Percentiles rank a stretch among this genome's conserved stretches.
Conservation (phyloP, 1,140 invertebrate species). For the Centruroides vittatus region DNA sequence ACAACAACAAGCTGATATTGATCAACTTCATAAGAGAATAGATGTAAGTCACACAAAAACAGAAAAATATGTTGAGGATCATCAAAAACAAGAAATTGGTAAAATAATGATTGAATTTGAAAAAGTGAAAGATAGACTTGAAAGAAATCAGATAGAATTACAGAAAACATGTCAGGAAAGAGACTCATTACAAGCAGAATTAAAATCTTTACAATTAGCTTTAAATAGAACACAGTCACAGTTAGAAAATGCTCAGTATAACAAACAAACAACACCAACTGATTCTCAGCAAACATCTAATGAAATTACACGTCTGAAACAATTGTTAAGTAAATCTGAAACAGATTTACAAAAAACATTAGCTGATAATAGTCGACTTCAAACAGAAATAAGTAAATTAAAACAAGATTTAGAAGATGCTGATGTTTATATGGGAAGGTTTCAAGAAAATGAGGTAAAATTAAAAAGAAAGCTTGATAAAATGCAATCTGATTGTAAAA, state of each 20-base stretch:
- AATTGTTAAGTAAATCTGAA: constrained; percentile 21
- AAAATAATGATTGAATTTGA: constrained; percentile 69
- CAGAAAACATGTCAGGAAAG: constrained; percentile 46
- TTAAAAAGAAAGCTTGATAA: constrained; percentile 40
- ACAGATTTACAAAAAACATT: constrained; percentile 21
- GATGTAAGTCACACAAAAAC: constrained; percentile 43
- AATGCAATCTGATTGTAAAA: constrained; percentile 57
- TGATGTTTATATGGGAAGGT: constrained; percentile 15
- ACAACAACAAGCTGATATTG: constrained; percentile 15
- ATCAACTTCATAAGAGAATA: background rate
- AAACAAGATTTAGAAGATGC: constrained; percentile 55
- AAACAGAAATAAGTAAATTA: constrained; percentile 59
- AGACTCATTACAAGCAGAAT: constrained; percentile 23
- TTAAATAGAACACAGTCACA: constrained; percentile 1
- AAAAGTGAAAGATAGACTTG: constrained; percentile 65
- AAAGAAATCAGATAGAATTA: constrained; percentile 62
- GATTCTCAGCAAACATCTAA: background rate
- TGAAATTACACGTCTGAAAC: constrained; percentile 19
- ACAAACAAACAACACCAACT: background rate
- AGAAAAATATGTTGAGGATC: constrained; percentile 59
- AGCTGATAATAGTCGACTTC: constrained; percentile 22
- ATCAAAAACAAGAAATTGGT: constrained; percentile 63
- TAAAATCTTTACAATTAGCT: constrained; percentile 13
- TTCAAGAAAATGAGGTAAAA: background rate
- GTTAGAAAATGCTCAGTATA: background rate